Percentiles rank a stretch among this genome's conserved stretches.
These are phyloP conservation scores for Spea bombifrons DNA, from an alignment of 2,113 vertebrate species.

Conservation along the genomic window DNA sequence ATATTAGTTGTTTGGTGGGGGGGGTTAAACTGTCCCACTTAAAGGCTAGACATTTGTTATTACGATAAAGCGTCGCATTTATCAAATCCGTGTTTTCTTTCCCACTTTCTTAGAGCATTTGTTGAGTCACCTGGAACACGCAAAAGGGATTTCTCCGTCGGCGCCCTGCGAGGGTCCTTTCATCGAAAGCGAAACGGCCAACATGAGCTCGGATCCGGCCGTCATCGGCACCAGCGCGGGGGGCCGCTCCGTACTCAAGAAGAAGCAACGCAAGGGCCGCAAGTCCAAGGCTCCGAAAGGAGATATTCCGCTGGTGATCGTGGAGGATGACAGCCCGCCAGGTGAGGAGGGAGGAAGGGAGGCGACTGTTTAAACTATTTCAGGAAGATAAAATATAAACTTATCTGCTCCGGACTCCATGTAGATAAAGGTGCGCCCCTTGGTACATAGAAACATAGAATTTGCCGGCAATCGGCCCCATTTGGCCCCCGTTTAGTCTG, in stretches of 20 bases:
- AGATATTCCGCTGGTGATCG: slow-evolving; percentile 55
- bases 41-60: too few relatives aligned
- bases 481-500: too few relatives aligned
- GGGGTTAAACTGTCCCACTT: too few relatives aligned
- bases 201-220: slow-evolving; percentile 31
- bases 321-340: slow-evolving; percentile 62
- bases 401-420: too few relatives aligned
- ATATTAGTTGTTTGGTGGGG: too few relatives aligned
- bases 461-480: too few relatives aligned
- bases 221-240: slow-evolving; percentile 18
- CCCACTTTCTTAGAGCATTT: slow-evolving; percentile 67
- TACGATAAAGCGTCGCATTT: too few relatives aligned
- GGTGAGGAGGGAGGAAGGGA: slow-evolving; percentile 62
- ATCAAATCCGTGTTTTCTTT: neutral
- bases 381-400: too few relatives aligned
- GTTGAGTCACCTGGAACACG: slow-evolving; percentile 71
- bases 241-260: slow-evolving; percentile 62
- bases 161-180: slow-evolving; percentile 52
- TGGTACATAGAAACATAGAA: too few relatives aligned
- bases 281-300: slow-evolving; percentile 71
- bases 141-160: slow-evolving; percentile 57
- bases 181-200: slow-evolving; percentile 56
- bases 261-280: slow-evolving; percentile 72
- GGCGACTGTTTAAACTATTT: too few relatives aligned
- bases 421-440: too few relatives aligned